A percentile compares a stretch with the other conserved stretches of the same genome.
These are phyloP conservation scores for Ornithorhynchus anatinus DNA, from an alignment of 2,113 vertebrate species.

Conservation along the genomic window DNA sequence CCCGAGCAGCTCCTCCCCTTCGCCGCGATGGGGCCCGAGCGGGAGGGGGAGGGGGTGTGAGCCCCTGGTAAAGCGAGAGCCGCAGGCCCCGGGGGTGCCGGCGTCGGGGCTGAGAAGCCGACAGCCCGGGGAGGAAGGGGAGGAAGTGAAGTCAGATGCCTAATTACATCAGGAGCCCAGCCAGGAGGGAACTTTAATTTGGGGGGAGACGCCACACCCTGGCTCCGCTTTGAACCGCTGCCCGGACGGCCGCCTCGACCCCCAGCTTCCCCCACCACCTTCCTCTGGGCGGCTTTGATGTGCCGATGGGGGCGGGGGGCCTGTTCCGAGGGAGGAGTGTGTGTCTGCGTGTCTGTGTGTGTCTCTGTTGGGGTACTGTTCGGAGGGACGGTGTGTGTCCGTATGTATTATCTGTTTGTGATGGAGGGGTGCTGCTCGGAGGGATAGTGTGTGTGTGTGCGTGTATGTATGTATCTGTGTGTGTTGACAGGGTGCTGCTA, in stretches of 20 bases:
- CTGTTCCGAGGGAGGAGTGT: too few relatives aligned
- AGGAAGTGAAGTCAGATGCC: too few relatives aligned
- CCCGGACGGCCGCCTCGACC: not conserved
- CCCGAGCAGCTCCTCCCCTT: not conserved
- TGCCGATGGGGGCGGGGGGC: not conserved
- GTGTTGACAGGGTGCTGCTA: too few relatives aligned
- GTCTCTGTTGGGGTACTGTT: too few relatives aligned
- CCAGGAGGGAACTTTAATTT: not conserved
- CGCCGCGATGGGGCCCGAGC: not conserved
- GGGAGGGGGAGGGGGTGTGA: not conserved
- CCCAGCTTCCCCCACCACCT: not conserved
- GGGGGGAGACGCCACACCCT: not conserved
- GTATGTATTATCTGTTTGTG: too few relatives aligned
- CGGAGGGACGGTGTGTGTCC: too few relatives aligned
- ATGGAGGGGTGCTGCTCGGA: too few relatives aligned
- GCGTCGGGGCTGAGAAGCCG: slow-evolving; percentile 43
- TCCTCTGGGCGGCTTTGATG: slow-evolving; percentile 22
- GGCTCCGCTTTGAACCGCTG: not conserved
- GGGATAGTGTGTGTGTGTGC: too few relatives aligned
- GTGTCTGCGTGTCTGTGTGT: too few relatives aligned
- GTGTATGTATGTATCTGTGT: too few relatives aligned
- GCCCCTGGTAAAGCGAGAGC: slow-evolving; percentile 37
- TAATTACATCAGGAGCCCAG: slow-evolving; percentile 3
- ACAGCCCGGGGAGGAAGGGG: not conserved
- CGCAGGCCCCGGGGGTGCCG: slow-evolving; percentile 16